Evolutionary conservation across 2,113 vertebrate species (phyloP), one percentile per base, ranked within the genome.

Genomic region (Colius striatus): DNA sequence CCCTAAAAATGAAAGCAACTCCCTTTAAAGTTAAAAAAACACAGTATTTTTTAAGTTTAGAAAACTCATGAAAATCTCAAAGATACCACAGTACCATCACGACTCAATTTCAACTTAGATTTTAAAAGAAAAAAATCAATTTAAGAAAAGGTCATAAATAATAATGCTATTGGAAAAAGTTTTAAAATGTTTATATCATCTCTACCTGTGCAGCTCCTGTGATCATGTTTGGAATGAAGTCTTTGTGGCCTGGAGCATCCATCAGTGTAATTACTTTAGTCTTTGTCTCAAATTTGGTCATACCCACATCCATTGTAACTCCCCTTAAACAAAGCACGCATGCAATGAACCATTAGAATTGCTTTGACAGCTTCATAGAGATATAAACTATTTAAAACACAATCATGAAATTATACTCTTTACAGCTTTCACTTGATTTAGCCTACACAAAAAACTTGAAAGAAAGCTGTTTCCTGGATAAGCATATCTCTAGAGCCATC

Each of bases 161-260:
- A 72, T 63, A 73, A 30, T 15, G 23, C 30, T 80, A 50, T 19
- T 73, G 5, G 32, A 27, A 89, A 75, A n/a, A 47, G 4, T 41
- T 41, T 41, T 41, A 41, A 41, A 41, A 45, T 25, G 62, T 95
- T 88, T 75, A 76, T 48, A 94, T 13, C 30, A 91, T 65, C 12
- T 75, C 71, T 99, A 99, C 99, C 99, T 99, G 99, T 47, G 99
- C 99, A 76, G 99, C 99, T 97, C 99, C 99, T 58, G 99, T 99
- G 96, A 99, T 99, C 99, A 99, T 99, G 97, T 99, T 99, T 94
- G 99, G 99, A 97, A 99, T 99, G 97, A 99, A 99, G 97, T 99
- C 99, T 97, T 98, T 99, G 98, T 99, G 99, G 92, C 99, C 99
- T 9, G 99, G 99, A 27, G 99, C 99, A 90, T 99, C 99, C 99